A percentile compares a stretch with the other conserved stretches of the same genome.
phyloP scores from a whole-genome alignment of 2,113 vertebrate species.

The Carlito syrichta region DNA sequence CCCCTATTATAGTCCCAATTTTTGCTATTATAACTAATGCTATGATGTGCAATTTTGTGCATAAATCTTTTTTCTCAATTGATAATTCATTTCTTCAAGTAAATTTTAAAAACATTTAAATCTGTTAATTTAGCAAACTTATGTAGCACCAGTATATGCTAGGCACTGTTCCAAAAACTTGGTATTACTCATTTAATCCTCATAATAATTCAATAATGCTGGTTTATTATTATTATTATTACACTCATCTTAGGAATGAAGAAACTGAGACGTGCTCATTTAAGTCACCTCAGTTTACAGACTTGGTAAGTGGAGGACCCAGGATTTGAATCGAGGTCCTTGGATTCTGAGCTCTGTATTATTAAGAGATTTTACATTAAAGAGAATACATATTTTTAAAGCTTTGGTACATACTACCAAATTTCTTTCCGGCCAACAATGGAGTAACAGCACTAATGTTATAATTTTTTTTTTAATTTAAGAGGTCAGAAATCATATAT shows the following conservation, averaged over 20 bases:
- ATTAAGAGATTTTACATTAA: not conserved
- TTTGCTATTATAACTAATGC: not conserved
- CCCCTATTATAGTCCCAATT: not conserved
- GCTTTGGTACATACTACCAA: not conserved
- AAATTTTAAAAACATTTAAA: not conserved
- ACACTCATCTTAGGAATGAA: not conserved
- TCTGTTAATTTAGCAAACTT: conserved; percentile 11
- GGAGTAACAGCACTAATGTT: not conserved
- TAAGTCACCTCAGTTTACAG: not conserved
- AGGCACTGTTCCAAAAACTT: not conserved
- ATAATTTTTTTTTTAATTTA: not conserved
- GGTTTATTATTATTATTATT: not conserved
- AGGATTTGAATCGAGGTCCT: not conserved
- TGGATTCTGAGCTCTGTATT: not conserved
- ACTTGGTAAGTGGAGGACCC: not conserved
- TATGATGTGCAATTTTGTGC: not conserved
- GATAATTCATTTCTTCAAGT: not conserved
- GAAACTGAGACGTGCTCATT: not conserved
- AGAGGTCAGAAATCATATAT: not conserved
- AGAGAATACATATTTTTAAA: not conserved
- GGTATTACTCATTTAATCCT: not conserved
- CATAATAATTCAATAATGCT: not conserved
- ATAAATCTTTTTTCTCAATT: not conserved
- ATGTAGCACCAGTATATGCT: not conserved
- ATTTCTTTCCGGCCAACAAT: not conserved